phyloP scores from a whole-genome alignment of 53 echinoderm and acorn worm genomes.

The Luidia sarsii region DNA sequence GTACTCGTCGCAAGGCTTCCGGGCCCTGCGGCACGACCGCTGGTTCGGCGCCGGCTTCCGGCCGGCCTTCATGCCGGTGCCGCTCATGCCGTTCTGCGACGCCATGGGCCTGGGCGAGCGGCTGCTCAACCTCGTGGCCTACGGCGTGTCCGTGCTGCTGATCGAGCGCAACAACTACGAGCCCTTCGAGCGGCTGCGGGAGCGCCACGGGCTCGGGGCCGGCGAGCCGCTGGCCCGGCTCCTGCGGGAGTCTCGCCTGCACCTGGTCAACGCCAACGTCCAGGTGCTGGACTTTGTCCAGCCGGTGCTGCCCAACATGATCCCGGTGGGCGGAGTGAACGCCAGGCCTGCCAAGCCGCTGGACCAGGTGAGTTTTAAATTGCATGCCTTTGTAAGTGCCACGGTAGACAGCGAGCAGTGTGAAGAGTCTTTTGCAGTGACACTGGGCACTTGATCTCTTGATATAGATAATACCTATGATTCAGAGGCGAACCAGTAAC shows the following conservation, averaged over 20 bases:
- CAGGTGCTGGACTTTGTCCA: constrained; percentile 23
- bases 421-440: no score
- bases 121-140: neutral
- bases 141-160: neutral
- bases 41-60: constrained; percentile 12
- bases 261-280: constrained; percentile 11
- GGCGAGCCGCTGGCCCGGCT: neutral
- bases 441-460: no score
- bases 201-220: neutral
- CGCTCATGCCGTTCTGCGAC: constrained; percentile 4
- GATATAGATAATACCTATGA: no score
- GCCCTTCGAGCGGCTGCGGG: constrained; percentile 12
- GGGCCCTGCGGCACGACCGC: neutral
- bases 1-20: neutral
- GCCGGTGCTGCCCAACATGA: constrained; percentile 35
- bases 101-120: constrained; percentile 11
- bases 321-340: constrained; percentile 36
- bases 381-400: no score
- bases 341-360: constrained; percentile 27
- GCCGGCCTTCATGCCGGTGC: constrained; percentile 21
- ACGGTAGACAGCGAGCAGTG: no score
- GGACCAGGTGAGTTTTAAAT: constrained; percentile 27
- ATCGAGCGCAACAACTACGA: neutral
- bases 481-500: no score
- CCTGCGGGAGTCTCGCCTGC: neutral